These are phyloP conservation scores for Hymenopus coronatus DNA, from an alignment of 2,888 invertebrate genomes.

Conservation along the genomic window DNA sequence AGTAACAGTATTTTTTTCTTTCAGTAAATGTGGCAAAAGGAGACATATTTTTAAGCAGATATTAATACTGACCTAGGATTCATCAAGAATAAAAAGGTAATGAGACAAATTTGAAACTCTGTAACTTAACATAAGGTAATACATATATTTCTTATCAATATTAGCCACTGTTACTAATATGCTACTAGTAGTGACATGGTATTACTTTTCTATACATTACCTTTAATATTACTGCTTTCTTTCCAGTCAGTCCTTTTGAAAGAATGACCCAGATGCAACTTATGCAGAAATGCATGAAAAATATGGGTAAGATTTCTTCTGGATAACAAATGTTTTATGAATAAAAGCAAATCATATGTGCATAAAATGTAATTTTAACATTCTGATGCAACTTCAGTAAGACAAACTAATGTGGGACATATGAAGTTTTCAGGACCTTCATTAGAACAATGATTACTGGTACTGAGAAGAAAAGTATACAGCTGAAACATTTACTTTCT, in stretches of 20 bases:
- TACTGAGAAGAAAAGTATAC: slow-evolving; percentile 38
- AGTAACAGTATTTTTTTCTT: background rate
- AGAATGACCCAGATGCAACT: background rate
- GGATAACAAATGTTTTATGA: no score
- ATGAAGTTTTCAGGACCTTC: background rate
- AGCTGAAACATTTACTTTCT: slow-evolving; percentile 44
- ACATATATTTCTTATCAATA: background rate
- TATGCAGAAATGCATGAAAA: background rate
- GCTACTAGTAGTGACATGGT: background rate
- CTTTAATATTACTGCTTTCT: background rate
- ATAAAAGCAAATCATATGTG: background rate
- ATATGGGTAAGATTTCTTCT: background rate
- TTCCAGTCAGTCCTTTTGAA: background rate
- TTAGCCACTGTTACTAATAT: background rate
- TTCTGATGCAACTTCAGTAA: background rate
- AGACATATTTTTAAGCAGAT: no score
- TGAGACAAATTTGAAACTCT: background rate
- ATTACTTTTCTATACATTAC: background rate
- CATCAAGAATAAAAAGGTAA: background rate
- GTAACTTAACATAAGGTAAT: background rate
- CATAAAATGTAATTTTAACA: background rate
- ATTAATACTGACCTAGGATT: no score
- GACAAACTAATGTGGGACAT: background rate
- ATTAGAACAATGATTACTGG: background rate
- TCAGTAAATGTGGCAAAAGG: background rate